These are phyloP conservation scores for Pseudomugil gertrudae DNA, from an alignment of 2,797 vertebrate genomes.

Conservation along the genomic window DNA sequence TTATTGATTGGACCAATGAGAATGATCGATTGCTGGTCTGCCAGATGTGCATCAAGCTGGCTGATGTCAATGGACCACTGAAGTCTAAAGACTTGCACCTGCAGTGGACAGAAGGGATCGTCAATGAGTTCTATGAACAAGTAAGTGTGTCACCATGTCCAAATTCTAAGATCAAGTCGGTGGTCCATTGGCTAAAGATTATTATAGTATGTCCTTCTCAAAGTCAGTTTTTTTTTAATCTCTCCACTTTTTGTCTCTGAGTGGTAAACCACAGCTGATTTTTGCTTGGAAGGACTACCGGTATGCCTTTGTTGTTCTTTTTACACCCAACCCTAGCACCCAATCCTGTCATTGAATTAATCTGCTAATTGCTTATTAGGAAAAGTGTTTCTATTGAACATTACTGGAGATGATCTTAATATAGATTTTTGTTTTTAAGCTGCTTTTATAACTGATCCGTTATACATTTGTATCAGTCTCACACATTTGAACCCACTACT, in stretches of 20 bases:
- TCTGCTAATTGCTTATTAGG: too few species aligned
- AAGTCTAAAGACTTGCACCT: constrained; percentile 95
- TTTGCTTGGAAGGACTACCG: background rate
- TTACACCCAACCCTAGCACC: background rate
- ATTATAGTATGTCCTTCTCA: too few species aligned
- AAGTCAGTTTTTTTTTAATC: too few species aligned
- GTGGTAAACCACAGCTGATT: background rate
- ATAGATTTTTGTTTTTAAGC: too few species aligned
- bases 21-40: constrained; percentile 95
- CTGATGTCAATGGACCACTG: constrained; percentile 95
- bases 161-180: background rate
- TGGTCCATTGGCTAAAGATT: too few species aligned
- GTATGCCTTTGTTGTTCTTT: too few species aligned
- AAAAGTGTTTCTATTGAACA: too few species aligned
- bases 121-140: constrained; percentile 94
- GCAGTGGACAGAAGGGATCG: constrained; percentile 97
- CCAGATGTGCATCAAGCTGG: constrained; percentile 98
- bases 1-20: constrained; percentile 97
- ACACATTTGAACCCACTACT: too few species aligned
- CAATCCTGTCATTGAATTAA: background rate
- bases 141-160: constrained; percentile 42
- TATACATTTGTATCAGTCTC: background rate
- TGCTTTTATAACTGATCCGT: background rate
- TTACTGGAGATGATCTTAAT: too few species aligned
- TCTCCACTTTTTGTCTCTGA: too few species aligned